Base-by-base conservation (phyloP, 1,140 invertebrate species). In the Anagrus nilaparvatae region DNA sequence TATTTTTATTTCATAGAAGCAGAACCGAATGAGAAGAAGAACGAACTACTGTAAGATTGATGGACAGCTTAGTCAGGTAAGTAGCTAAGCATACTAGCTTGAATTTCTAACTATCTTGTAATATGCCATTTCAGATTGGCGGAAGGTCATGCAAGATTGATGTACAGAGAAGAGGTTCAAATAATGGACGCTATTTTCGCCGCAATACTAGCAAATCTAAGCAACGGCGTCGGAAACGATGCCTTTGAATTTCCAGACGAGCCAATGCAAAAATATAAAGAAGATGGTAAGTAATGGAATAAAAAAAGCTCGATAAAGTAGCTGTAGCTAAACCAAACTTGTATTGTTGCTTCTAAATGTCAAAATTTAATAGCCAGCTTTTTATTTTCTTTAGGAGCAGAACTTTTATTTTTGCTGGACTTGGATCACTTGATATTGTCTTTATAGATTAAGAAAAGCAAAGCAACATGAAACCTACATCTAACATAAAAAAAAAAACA, bases 31-130 rank as follows among this genome's bases (percentile, higher is more conserved):
- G 82, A 51, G 82, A 82, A 65, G 77, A 79, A 49, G 82, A 87
- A 4, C 69, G 89, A 46, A 93, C 87, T n/a, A 93, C 88, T 20
- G 80, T 86, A 14, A 71, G 89, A 47, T 73, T 93, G 52, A 67
- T 93, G 24, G 87, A 94, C 54, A 92, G 88, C 68, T 74, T 92
- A 53, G 77, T 86, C 8, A 72, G 83, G 71, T 77, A 66, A 27
- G 29, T 5, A 29, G 4, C 16, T 30, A 17, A 38, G 42, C 31
- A 19, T 24, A 7, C n/a, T 35, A n/a, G 20, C 17, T 35, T 35
- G n/a, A n/a, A n/a, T n/a, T n/a, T n/a, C n/a, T n/a, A n/a, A n/a
- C n/a, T n/a, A n/a, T n/a, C n/a, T n/a, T n/a, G n/a, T n/a, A n/a
- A n/a, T n/a, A n/a, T n/a, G n/a, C n/a, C n/a, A n/a, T 63, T 66